Base-by-base conservation (phyloP, 2,113 vertebrate genomes). In the Catagonus wagneri region DNA sequence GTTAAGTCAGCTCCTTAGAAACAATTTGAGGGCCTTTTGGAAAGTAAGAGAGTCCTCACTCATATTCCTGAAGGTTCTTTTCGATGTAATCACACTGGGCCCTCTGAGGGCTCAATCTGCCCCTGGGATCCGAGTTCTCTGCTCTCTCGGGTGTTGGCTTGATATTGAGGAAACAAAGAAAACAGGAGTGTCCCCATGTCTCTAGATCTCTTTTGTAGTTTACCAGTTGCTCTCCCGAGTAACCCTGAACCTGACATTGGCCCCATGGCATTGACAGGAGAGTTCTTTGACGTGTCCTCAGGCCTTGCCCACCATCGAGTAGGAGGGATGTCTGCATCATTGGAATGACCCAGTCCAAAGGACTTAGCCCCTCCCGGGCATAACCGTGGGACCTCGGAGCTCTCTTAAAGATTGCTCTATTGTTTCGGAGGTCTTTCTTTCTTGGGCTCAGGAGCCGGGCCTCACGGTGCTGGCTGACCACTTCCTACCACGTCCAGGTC, bases 141-240 rank as follows among this genome's bases (percentile, higher is more conserved):
- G 44, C 36, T 83, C 50, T 80, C 23, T 39, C 92, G 89, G 39
- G 20, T 29, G 1, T 74, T 87, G 44, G 79, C 80, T 66, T 92
- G 13, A 25, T 89, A 23, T 16, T 68, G 84, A 66, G 50, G 92
- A 80, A 90, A 61, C 50, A 95, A 83, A 90, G 13, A 34, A 80
- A 36, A 4, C 6, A 32, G 60, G 54, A 16, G n/a, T 7, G 25
- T 69, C 17, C 12, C 58, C 61, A 1, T 69, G 11, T 54, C 19
- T 76, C 29, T 32, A 65, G 29, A 72, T n/a, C 22, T 19, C 9
- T 78, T 56, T 22, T 19, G 16, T 56, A 52, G 61, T 74, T n/a
- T 61, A 25, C 36, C 84, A 34, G 39, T 94, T 58, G 25, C 69
- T 80, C 66, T 71, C 14, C 60, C 2, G 12, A 65, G 15, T 2